Evolutionary conservation across 2,113 vertebrate genomes (phyloP).

Genomic region (Austrofundulus limnaeus): DNA sequence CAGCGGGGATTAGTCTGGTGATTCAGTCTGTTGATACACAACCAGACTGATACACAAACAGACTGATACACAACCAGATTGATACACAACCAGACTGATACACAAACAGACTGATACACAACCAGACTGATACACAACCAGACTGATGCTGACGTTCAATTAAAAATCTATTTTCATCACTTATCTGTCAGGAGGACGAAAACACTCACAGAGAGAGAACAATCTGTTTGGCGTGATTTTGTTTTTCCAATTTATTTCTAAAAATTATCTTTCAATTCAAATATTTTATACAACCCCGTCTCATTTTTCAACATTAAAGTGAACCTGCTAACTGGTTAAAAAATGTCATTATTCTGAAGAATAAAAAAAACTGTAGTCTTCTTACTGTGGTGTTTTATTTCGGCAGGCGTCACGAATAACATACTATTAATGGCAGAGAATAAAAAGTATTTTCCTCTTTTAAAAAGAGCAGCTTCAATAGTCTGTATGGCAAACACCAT

Average conservation of each 20-base stretch:
- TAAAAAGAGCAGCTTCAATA: background rate
- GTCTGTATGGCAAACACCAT: conserved; percentile 9
- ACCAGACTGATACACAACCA: conserved; percentile 15
- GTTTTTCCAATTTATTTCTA: conserved; percentile 18
- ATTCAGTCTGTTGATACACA: conserved; percentile 13
- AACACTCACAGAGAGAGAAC: conserved; percentile 17
- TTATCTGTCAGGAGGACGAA: conserved; percentile 31
- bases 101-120: no score
- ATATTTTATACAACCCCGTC: background rate
- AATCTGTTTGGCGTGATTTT: conserved; percentile 13
- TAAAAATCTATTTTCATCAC: conserved; percentile 48
- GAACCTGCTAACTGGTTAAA: conserved; percentile 4
- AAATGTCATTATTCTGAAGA: background rate
- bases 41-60: conserved; percentile 19
- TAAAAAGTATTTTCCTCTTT: background rate
- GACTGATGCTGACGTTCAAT: conserved; percentile 16
- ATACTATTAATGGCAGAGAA: background rate
- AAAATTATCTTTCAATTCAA: conserved; percentile 23
- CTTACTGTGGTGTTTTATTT: background rate
- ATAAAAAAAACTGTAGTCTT: no score
- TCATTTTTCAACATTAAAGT: no score
- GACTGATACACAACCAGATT: conserved; percentile 24
- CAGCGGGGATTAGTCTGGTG: conserved; percentile 33
- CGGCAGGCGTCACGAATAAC: background rate
- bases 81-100: conserved; percentile 20